Conservation (phyloP, 2,888 invertebrate species). For the Emmelina monodactyla region DNA sequence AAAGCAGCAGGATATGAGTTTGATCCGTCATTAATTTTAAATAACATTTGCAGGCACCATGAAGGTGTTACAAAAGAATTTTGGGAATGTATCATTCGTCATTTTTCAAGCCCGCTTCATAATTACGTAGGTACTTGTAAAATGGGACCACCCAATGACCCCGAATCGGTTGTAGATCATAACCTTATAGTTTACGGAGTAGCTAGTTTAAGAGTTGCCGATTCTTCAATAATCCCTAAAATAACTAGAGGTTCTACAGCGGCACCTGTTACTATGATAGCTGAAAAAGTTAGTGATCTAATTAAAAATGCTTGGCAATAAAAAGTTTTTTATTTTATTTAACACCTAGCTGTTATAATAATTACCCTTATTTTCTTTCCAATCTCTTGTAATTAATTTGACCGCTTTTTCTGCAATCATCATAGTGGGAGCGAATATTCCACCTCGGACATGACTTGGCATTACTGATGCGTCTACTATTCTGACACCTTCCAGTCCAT, state of each 20-base stretch:
- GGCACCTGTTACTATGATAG: constrained; percentile 57
- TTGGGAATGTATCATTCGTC: constrained; percentile 54
- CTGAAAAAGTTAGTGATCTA: constrained; percentile 56
- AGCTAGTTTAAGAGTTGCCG: constrained; percentile 42
- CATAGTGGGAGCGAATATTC: constrained; percentile 44
- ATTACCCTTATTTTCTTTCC: constrained; percentile 47
- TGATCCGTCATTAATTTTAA: constrained; percentile 42
- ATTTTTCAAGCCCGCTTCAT: constrained; percentile 50
- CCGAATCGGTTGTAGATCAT: constrained; percentile 47
- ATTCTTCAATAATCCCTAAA: constrained; percentile 54
- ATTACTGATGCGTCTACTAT: constrained; percentile 56
- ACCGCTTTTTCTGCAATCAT: constrained; percentile 60
- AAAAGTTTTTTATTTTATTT: constrained; percentile 25
- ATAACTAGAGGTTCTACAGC: constrained; percentile 52
- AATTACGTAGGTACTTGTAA: constrained; percentile 57
- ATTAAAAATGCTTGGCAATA: constrained; percentile 57
- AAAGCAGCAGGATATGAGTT: constrained; percentile 44
- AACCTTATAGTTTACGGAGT: constrained; percentile 42
- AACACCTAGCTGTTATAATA: constrained; percentile 27
- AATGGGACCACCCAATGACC: constrained; percentile 45
- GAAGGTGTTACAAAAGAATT: constrained; percentile 46
- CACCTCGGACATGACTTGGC: constrained; percentile 51
- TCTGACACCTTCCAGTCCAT: constrained; percentile 50
- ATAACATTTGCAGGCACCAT: constrained; percentile 46
- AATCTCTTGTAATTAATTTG: constrained; percentile 47